A percentile compares a stretch with the other conserved stretches of the same genome.
Conservation (phyloP, 2,888 invertebrate species). For the Brassicogethes aeneus region DNA sequence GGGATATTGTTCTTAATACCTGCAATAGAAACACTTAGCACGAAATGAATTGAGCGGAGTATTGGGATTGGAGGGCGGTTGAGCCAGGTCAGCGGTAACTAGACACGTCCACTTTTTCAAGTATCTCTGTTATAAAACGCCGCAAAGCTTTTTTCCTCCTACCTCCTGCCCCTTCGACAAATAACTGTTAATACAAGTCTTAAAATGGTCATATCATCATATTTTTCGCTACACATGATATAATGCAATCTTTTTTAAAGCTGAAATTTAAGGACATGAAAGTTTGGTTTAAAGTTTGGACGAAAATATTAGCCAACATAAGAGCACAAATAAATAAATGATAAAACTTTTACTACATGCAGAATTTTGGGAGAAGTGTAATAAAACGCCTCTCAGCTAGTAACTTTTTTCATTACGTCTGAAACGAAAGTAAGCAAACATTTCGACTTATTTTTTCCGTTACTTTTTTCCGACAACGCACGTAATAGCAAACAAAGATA, state of each 20-base stretch:
- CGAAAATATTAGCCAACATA: not conserved
- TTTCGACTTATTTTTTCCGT: slow-evolving; percentile 14
- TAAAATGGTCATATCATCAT: not conserved
- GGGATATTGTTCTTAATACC: slow-evolving; percentile 18
- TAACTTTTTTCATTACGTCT: slow-evolving; percentile 20
- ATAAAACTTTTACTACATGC: slow-evolving; percentile 12
- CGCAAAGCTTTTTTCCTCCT: no score
- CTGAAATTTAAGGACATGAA: no score
- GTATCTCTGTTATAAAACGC: not conserved
- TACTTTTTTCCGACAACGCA: slow-evolving; percentile 12
- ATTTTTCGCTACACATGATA: no score
- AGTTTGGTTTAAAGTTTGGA: no score
- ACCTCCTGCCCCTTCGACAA: not conserved
- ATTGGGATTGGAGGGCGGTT: slow-evolving; percentile 12
- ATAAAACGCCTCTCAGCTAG: slow-evolving; percentile 15
- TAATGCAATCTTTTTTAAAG: not conserved
- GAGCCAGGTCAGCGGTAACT: slow-evolving; percentile 24
- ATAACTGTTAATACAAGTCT: not conserved
- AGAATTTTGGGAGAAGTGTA: slow-evolving; percentile 14
- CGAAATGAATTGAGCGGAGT: slow-evolving; percentile 19
- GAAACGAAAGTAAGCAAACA: slow-evolving; percentile 18
- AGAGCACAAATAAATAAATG: slow-evolving; percentile 3
- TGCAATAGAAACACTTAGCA: slow-evolving; percentile 20
- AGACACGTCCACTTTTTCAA: slow-evolving; percentile 22
- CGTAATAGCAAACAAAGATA: slow-evolving; percentile 23